These are phyloP conservation scores for Deilephila porcellus DNA, from an alignment of 2,888 invertebrate species.

Conservation along the genomic window DNA sequence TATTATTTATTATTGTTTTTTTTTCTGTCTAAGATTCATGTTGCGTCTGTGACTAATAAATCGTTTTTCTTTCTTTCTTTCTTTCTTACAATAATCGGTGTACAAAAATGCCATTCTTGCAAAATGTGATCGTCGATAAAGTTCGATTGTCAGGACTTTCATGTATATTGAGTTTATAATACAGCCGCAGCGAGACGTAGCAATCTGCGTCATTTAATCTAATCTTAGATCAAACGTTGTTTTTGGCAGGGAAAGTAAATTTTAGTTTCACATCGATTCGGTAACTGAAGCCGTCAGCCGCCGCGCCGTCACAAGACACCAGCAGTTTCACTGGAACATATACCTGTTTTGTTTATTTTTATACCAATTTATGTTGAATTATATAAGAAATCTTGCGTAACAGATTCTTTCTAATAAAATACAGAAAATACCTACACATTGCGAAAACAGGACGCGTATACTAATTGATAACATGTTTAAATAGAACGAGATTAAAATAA, in stretches of 20 bases:
- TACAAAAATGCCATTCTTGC: neutral
- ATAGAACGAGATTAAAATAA: neutral
- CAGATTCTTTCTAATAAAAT: neutral
- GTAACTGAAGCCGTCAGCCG: constrained; percentile 22
- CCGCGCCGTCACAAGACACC: constrained; percentile 33
- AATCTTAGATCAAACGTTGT: constrained; percentile 58
- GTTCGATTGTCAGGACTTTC: constrained; percentile 5
- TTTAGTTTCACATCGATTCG: constrained; percentile 51
- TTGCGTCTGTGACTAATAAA: too few species aligned
- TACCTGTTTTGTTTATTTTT: constrained; percentile 29
- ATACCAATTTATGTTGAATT: neutral
- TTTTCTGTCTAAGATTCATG: too few species aligned
- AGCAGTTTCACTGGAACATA: constrained; percentile 38
- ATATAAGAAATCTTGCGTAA: constrained; percentile 16
- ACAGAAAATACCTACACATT: neutral
- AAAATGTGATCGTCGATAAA: neutral
- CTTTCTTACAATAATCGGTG: too few species aligned
- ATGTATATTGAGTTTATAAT: constrained; percentile 21
- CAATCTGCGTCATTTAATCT: constrained; percentile 49
- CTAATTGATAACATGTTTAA: neutral
- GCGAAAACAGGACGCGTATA: neutral
- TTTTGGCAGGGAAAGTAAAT: constrained; percentile 59
- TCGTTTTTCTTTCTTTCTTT: too few species aligned
- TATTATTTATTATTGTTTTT: too few species aligned
- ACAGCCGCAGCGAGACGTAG: constrained; percentile 32